These are phyloP conservation scores for Polyodon spathula DNA, from an alignment of 2,113 vertebrate genomes.

Conservation along the genomic window DNA sequence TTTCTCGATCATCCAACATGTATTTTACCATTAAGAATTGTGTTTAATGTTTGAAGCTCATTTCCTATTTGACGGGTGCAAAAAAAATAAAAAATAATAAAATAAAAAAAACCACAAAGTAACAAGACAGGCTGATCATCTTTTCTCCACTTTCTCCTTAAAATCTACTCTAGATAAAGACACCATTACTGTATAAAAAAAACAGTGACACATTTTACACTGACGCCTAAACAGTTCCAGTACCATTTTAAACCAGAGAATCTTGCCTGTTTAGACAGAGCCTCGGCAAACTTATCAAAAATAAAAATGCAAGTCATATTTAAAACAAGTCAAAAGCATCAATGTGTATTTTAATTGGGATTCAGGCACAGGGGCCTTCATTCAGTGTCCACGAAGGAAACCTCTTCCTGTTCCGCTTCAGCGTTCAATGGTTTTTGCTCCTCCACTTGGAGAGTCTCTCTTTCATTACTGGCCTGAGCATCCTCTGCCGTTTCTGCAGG, in stretches of 20 bases:
- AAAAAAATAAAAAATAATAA: too few relatives aligned
- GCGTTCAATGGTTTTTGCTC: slow-evolving; percentile 36
- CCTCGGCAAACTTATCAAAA: too few relatives aligned
- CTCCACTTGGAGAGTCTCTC: slow-evolving; percentile 38
- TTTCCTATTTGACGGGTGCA: not conserved
- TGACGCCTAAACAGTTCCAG: too few relatives aligned
- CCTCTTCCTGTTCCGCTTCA: slow-evolving; percentile 60
- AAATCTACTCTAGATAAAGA: too few relatives aligned
- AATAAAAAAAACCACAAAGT: too few relatives aligned
- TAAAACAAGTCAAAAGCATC: not conserved
- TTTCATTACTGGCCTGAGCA: slow-evolving; percentile 34
- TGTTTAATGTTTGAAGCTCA: not conserved
- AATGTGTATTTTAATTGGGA: slow-evolving; percentile 8
- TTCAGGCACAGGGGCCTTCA: slow-evolving; percentile 38
- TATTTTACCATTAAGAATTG: not conserved
- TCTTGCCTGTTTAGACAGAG: too few relatives aligned
- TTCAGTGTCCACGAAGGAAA: slow-evolving; percentile 70
- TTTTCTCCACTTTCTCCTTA: too few relatives aligned
- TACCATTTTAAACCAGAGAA: too few relatives aligned
- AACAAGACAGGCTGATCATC: too few relatives aligned
- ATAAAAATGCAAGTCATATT: not conserved
- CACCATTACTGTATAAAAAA: too few relatives aligned
- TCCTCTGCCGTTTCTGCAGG: slow-evolving; percentile 19
- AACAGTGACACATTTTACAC: too few relatives aligned
- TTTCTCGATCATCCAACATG: not conserved